Conservation (phyloP, 1,140 invertebrate species). For the Hypsibius dujardini region DNA sequence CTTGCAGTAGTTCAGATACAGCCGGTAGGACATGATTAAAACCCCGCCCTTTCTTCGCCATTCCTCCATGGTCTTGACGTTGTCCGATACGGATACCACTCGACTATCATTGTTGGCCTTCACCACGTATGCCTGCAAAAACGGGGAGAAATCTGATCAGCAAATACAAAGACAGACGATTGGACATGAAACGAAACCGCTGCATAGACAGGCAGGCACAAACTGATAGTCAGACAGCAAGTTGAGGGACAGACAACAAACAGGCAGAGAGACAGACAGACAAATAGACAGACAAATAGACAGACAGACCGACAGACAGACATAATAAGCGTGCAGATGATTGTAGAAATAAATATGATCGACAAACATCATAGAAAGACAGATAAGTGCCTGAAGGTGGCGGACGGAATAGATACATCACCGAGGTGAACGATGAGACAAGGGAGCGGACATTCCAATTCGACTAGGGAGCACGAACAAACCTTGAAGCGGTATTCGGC, state of each 20-base stretch:
- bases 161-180: not conserved
- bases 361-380: slow-evolving; percentile 45
- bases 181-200: too few relatives aligned
- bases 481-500: slow-evolving; percentile 32
- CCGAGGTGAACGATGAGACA: too few relatives aligned
- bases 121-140: slow-evolving; percentile 45
- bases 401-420: too few relatives aligned
- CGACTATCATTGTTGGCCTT: slow-evolving; percentile 48
- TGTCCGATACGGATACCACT: slow-evolving; percentile 43
- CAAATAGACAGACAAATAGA: too few relatives aligned
- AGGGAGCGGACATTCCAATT: too few relatives aligned
- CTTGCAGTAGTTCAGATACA: slow-evolving; percentile 61
- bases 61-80: slow-evolving; percentile 40
- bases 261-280: too few relatives aligned
- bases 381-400: slow-evolving; percentile 23
- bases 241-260: too few relatives aligned
- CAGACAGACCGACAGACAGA: too few relatives aligned
- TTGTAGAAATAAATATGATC: slow-evolving; percentile 14
- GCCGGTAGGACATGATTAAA: slow-evolving; percentile 84
- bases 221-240: too few relatives aligned
- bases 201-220: too few relatives aligned
- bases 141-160: not conserved
- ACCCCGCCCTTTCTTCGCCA: slow-evolving; percentile 74
- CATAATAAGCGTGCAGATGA: slow-evolving; percentile 13
- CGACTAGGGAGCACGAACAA: too few relatives aligned